Conservation (phyloP, 2,113 vertebrate species). For the Rynchops niger region DNA sequence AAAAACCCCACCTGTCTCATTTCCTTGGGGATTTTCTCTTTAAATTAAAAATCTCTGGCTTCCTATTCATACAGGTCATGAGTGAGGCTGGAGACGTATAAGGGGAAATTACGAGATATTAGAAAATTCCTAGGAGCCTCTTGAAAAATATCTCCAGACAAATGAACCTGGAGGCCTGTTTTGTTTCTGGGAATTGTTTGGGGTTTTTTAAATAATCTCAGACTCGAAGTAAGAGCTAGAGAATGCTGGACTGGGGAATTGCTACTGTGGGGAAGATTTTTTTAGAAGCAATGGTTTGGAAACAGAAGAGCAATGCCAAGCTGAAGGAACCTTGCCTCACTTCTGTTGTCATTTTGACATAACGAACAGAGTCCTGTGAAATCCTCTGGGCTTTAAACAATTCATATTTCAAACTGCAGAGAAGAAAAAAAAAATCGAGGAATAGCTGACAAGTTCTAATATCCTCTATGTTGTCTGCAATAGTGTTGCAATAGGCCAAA, state of each 20-base stretch:
- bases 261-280: background rate
- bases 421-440: background rate
- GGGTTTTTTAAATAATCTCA: background rate
- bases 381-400: background rate
- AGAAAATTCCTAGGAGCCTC: background rate
- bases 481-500: background rate
- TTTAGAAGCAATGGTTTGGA: background rate
- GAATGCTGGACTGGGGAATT: background rate
- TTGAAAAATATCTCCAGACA: background rate
- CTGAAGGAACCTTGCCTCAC: background rate
- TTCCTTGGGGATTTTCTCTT: background rate
- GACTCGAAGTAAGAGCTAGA: background rate
- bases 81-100: background rate
- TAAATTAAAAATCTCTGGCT: conserved; percentile 9
- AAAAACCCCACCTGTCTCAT: background rate
- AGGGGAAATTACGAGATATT: background rate
- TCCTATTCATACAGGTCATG: background rate
- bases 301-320: background rate
- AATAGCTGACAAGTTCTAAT: background rate
- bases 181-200: background rate
- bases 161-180: background rate
- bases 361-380: background rate
- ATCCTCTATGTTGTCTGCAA: background rate
- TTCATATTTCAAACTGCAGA: background rate
- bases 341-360: background rate